Evolutionary conservation across 2,888 invertebrate genomes (phyloP), one percentile per base, ranked within the genome.

Genomic region (Esperia sulphurella): DNA sequence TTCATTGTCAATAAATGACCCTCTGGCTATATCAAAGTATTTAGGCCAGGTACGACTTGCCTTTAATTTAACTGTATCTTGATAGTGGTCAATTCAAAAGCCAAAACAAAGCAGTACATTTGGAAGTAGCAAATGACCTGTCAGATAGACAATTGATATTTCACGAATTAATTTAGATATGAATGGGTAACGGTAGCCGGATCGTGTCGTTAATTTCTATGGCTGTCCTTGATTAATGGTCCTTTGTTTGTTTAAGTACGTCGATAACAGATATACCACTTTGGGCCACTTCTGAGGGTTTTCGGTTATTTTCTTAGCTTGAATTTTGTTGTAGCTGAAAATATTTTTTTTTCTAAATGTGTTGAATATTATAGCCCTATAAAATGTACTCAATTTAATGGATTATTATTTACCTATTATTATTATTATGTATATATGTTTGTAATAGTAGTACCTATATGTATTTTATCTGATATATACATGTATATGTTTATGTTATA

Each of bases 1-100:
- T 85, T 87, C 88, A 86, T 77, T 87, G 84, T 70, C 83, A 80
- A 62, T 64, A 53, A 58, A 54, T 77, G 76, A 76, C 81, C 79
- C 79, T 71, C 66, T 61, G 46, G 57, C 54, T 58, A 58, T 54
- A 56, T 57, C 59, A 58, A 71, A 71, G 66, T 77, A 83, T 82
- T 75, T 68, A 71, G 81, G 79, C 63, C 78, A 70, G 44, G 55
- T 65, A 60, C 61, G 49, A 46, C 51, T 51, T 49, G 40, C 13
- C 45, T 60, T 63, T 65, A 63, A 21, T 35, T 35, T 35, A 35
- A 62, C 59, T 53, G 65, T 66, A 75, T 71, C 68, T 63, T 67
- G 68, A 75, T 73, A 65, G 58, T 55, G 51, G 41, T 6, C 44
- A 49, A 52, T 51, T 53, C 57, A 46, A 64, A 61, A 53, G 45